Evolutionary conservation across 2,888 invertebrate genomes (phyloP).

Genomic region (Axea sp.): DNA sequence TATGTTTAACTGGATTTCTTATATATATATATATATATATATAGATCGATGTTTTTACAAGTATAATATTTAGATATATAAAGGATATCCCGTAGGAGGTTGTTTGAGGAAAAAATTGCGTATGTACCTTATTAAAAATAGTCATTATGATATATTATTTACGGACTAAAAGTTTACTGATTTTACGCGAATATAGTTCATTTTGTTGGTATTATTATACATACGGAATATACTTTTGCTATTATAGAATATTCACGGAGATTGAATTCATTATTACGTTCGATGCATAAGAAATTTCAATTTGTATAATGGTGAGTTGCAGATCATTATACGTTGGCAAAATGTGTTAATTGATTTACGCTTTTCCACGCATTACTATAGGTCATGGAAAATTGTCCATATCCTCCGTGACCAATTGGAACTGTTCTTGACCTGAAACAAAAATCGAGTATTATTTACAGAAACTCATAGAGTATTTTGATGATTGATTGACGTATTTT

Average conservation of each 20-base stretch:
- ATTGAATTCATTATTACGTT: slow-evolving; percentile 56
- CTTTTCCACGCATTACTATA: slow-evolving; percentile 67
- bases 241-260: slow-evolving; percentile 48
- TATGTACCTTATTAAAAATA: slow-evolving; percentile 56
- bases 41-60: slow-evolving; percentile 55
- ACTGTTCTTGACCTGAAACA: slow-evolving; percentile 85
- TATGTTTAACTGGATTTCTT: slow-evolving; percentile 45
- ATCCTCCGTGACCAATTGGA: slow-evolving; percentile 83
- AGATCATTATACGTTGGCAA: slow-evolving; percentile 35
- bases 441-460: too few relatives aligned
- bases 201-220: slow-evolving; percentile 30
- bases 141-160: slow-evolving; percentile 39
- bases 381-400: slow-evolving; percentile 82
- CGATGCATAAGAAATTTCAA: slow-evolving; percentile 52
- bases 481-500: too few relatives aligned
- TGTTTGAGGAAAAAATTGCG: slow-evolving; percentile 32
- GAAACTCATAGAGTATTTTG: too few relatives aligned
- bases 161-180: slow-evolving; percentile 32
- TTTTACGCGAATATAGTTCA: slow-evolving; percentile 35
- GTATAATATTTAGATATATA: slow-evolving; percentile 48
- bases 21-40: slow-evolving; percentile 20
- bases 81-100: slow-evolving; percentile 32
- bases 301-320: slow-evolving; percentile 28
- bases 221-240: slow-evolving; percentile 44
- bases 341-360: slow-evolving; percentile 61